Evolutionary conservation across 2,113 vertebrate genomes (phyloP).

Genomic region (Meleagris gallopavo): DNA sequence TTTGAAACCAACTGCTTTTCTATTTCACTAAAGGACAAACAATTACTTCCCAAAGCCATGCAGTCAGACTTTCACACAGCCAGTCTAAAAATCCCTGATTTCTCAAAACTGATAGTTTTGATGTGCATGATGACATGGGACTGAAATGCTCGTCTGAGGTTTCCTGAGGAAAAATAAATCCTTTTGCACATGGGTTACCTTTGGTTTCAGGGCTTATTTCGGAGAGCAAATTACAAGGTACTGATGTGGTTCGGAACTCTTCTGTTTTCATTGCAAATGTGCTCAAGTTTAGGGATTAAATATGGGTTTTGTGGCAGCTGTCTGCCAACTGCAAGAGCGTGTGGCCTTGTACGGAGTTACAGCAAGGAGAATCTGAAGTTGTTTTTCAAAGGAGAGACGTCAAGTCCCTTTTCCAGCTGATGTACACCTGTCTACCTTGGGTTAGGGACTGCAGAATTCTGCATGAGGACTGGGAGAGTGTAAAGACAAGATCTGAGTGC

Average conservation of each 20-base stretch:
- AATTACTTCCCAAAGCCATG: neutral
- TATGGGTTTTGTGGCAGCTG: conserved; percentile 22
- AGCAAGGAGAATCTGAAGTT: neutral
- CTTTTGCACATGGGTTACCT: neutral
- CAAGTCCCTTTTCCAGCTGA: neutral
- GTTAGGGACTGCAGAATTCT: neutral
- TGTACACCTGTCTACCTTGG: neutral
- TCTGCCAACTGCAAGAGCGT: neutral
- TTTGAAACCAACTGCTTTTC: neutral
- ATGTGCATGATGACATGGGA: neutral
- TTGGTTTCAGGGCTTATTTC: neutral
- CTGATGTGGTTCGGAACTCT: neutral
- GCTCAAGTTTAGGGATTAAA: neutral
- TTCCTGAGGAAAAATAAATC: neutral
- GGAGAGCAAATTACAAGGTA: conserved; percentile 30
- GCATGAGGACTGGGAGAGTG: neutral
- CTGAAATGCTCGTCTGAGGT: neutral
- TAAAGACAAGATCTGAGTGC: neutral
- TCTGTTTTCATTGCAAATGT: neutral
- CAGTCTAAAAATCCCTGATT: neutral
- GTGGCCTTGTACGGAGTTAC: fast-evolving
- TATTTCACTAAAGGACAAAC: neutral
- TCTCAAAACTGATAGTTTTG: neutral
- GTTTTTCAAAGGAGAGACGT: neutral
- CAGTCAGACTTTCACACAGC: neutral